Evolutionary conservation across 2,113 vertebrate species (phyloP), one percentile per base, ranked within the genome.

Genomic region (Psittacula cyanocephala): DNA sequence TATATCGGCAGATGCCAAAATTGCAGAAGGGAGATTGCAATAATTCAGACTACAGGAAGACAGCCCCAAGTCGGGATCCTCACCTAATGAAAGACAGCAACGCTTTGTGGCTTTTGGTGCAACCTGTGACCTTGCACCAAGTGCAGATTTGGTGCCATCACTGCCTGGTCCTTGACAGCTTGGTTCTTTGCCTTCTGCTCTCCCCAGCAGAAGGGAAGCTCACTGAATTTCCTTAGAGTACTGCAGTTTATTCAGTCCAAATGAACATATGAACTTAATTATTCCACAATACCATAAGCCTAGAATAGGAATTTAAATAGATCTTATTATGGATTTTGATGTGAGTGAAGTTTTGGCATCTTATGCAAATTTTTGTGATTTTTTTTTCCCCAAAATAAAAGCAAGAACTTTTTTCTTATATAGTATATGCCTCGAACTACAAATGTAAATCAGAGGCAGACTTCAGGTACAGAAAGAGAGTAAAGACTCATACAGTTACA

Each of bases 401-500:
- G 17, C 41, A 82, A 88, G 72, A 79, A 93, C 55, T 80, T 81
- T 59, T 87, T 96, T 95, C 71, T 86, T 87, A 93, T 74, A 92
- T 31, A 70, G 39, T 93, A 65, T 81, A 88, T 25, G 41, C 52
- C 71, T 96, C 83, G 91, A 88, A 57, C 53, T 87, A 68, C 71
- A 95, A 84, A 19, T 77, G 80, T 96, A 93, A 97, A 97, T 95
- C 95, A 97, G 47, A 50, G 65, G n/a, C 78, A 92, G 77, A 82
- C 18, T 84, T 96, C 77, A 83, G 25, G 82, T 91, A 96, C 76
- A 96, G 60, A 86, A 95, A 22, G 25, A 93, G 59, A 96, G 41
- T 78, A 90, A 96, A 93, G 65, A 37, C 43, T 72, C 29, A 28
- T n/a, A 29, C 0, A 2, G 46, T 91, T 93, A 91, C 95, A 97